Base-by-base conservation (phyloP, 2,113 vertebrate genomes). In the Muntiacus muntjak region DNA sequence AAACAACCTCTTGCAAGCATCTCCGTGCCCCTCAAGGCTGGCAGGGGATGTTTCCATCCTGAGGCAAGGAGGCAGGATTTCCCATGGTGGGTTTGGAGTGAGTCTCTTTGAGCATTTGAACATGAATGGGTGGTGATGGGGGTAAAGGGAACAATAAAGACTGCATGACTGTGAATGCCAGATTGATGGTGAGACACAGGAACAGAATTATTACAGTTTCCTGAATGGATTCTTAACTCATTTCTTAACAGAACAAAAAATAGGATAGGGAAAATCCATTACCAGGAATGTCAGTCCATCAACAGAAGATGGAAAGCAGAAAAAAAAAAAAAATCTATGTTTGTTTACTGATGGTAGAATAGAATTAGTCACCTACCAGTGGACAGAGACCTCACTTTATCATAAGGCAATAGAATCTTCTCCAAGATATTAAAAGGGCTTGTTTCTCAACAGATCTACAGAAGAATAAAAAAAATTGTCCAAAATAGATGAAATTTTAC, bases 241-340 rank as follows among this genome's bases (percentile, higher is more conserved):
- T 81, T 67, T 95, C 85, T 88, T 74, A 93, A 83, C 36, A 81
- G 54, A 95, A 88, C 21, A 79, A 89, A 78, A 92, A 97, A 83
- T 79, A 43, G 11, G 14, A n/a, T 16, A 91, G 45, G 40, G 50
- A 87, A 91, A 95, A 95, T 74, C 17, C 12, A 55, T 64, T 82
- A 50, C 14, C 79, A 71, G 25, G 10, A 82, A 50, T 58, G 89
- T 81, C 16, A 64, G 64, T 85, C 9, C 28, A 88, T 52, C 15
- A n/a, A 21, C 6, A 76, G 47, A 87, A 96, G 10, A 74, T 40
- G 5, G 21, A 92, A 5, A 85, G 36, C 3, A 36, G 64, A 13
- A 40, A 85, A 64, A 43, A 23, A 62, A 17, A n/a, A 76, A n/a
- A 74, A 28, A 47, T 28, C 6, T 94, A 12, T 28, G 3, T 57